phyloP scores from a whole-genome alignment of 2,113 vertebrate species.

The Perca fluviatilis region DNA sequence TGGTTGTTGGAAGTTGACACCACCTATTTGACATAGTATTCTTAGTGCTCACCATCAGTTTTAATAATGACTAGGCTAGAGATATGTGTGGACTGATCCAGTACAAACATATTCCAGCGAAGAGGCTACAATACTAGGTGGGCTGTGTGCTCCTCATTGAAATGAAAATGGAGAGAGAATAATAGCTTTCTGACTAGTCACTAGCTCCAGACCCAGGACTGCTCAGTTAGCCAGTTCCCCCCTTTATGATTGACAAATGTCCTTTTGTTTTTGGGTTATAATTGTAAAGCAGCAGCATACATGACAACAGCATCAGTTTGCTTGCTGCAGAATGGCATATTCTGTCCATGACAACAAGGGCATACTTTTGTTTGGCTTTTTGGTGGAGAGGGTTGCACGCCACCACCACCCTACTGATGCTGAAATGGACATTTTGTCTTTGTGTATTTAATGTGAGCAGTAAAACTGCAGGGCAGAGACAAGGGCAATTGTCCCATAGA shows the following conservation, averaged over 20 bases:
- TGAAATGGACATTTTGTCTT: conserved; percentile 84
- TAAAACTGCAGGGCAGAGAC: conserved; percentile 74
- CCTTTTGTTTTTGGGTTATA: conserved; percentile 69
- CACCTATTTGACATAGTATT: not conserved
- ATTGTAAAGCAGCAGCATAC: conserved; percentile 72
- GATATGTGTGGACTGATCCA: not conserved
- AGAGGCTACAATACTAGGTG: conserved; percentile 14
- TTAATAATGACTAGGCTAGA: not conserved
- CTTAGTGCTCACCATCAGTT: not conserved
- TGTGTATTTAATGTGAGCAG: conserved; percentile 76
- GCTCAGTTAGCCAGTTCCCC: conserved; percentile 46
- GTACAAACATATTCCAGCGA: not conserved
- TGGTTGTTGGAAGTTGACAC: not conserved
- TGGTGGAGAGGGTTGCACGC: conserved; percentile 77
- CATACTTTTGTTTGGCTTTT: conserved; percentile 82
- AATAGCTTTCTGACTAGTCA: conserved; percentile 45
- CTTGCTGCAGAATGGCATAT: conserved; percentile 74
- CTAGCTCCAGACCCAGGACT: conserved; percentile 31
- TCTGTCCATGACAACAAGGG: conserved; percentile 79
- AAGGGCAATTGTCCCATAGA: conserved; percentile 78
- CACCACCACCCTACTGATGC: conserved; percentile 71
- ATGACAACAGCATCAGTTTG: conserved; percentile 77
- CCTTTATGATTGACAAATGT: conserved; percentile 77
- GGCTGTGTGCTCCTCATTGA: conserved; percentile 22
- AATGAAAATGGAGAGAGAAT: conserved; percentile 42